These are phyloP conservation scores for Onychomys torridus DNA, from an alignment of 2,797 vertebrate species.

Conservation along the genomic window DNA sequence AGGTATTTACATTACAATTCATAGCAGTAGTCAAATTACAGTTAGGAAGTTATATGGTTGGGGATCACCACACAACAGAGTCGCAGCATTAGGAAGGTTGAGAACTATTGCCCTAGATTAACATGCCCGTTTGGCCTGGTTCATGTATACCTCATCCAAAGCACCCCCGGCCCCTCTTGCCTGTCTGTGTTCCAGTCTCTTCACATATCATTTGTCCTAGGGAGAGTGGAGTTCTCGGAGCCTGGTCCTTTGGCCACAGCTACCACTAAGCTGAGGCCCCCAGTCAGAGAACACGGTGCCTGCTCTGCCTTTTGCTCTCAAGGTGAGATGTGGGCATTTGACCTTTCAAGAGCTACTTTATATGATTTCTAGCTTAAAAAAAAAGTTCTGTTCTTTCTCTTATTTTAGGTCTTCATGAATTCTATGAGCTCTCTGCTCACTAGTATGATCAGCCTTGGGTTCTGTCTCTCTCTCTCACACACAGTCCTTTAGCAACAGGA, in stretches of 20 bases:
- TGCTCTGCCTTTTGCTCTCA: not conserved
- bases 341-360: conserved; percentile 43
- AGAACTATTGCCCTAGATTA: not conserved
- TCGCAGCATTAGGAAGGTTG: no score
- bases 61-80: not conserved
- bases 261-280: not conserved
- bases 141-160: not conserved
- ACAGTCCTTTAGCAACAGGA: not conserved
- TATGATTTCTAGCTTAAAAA: conserved; percentile 18
- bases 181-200: not conserved
- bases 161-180: not conserved
- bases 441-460: not conserved
- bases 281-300: not conserved
- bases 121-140: not conserved
- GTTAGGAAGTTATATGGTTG: not conserved
- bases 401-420: not conserved
- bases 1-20: not conserved
- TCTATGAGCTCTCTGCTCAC: not conserved
- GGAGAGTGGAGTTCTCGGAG: not conserved
- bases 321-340: not conserved
- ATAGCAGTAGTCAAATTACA: no score
- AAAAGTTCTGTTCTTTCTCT: not conserved
- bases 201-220: not conserved
- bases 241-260: not conserved
- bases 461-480: not conserved